Evolutionary conservation across 35 echinoderm and acorn worm genomes (phyloP).

Genomic region (Hemicentrotus pulcherrimus): DNA sequence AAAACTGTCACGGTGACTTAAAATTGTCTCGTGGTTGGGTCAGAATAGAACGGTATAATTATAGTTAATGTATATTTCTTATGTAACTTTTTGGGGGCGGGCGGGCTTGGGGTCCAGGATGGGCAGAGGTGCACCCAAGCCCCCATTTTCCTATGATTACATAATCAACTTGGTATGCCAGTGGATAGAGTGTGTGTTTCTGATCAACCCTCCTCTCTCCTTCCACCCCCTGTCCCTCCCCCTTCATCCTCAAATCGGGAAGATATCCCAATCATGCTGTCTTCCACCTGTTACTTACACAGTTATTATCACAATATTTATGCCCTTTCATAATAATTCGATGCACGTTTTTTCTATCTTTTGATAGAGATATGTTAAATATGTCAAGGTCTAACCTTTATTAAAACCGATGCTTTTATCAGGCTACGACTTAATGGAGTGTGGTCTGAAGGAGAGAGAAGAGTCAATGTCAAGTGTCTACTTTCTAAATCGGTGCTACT

Average conservation of each 20-base stretch:
- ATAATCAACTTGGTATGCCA: too few species aligned
- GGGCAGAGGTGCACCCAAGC: too few species aligned
- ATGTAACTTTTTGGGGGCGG: too few species aligned
- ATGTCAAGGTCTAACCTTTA: background rate
- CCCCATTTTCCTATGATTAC: too few species aligned
- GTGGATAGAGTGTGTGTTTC: too few species aligned
- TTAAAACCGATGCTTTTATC: background rate
- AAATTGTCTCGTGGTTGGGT: too few species aligned
- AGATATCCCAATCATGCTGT: background rate
- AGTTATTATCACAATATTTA: background rate
- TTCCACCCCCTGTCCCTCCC: background rate
- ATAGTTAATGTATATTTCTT: too few species aligned
- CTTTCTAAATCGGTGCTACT: background rate
- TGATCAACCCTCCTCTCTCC: too few species aligned
- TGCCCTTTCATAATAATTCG: background rate
- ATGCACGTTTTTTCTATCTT: background rate
- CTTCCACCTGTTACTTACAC: background rate
- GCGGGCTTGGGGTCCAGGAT: too few species aligned
- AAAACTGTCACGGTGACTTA: background rate
- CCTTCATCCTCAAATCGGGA: background rate
- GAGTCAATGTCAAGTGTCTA: background rate
- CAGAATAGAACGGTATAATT: too few species aligned
- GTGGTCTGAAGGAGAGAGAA: background rate
- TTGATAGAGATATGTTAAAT: background rate
- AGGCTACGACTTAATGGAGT: background rate